Evolutionary conservation across 2,888 invertebrate genomes (phyloP).

Genomic region (Stegophylla sp.): DNA sequence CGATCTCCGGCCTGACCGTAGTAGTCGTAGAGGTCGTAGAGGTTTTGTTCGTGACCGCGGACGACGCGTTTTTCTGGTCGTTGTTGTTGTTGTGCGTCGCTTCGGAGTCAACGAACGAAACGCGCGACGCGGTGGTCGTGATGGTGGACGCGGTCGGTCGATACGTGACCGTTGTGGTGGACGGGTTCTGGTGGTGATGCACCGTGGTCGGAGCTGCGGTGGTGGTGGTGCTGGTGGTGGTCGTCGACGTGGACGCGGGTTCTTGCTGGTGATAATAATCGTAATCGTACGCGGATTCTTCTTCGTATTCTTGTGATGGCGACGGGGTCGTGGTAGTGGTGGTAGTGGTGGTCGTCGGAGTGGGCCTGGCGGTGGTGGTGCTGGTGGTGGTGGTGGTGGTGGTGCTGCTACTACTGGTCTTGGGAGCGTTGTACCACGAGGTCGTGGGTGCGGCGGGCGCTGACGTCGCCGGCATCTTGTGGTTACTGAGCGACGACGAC

Average conservation of each 20-base stretch:
- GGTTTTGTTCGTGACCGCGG: constrained; percentile 29
- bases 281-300: constrained; percentile 22
- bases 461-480: constrained; percentile 62
- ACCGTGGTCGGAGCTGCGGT: background rate
- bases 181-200: background rate
- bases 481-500: constrained; percentile 62
- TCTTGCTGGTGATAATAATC: constrained; percentile 61
- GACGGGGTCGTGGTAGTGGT: constrained; percentile 65
- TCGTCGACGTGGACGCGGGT: constrained; percentile 2
- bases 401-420: background rate
- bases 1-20: constrained; percentile 58
- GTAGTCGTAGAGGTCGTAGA: constrained; percentile 52
- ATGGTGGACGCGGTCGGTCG: background rate
- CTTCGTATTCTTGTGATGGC: constrained; percentile 62
- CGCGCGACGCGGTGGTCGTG: too few species aligned
- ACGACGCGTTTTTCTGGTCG: background rate
- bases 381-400: background rate
- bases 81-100: too few species aligned
- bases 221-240: background rate
- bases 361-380: constrained; percentile 60
- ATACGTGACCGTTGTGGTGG: background rate
- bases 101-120: too few species aligned
- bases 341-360: constrained; percentile 62
- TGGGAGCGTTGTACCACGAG: constrained; percentile 37
- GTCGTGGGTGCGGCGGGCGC: constrained; percentile 62